Evolutionary conservation across 1,140 invertebrate genomes (phyloP).

Genomic region (Phortica variegata): DNA sequence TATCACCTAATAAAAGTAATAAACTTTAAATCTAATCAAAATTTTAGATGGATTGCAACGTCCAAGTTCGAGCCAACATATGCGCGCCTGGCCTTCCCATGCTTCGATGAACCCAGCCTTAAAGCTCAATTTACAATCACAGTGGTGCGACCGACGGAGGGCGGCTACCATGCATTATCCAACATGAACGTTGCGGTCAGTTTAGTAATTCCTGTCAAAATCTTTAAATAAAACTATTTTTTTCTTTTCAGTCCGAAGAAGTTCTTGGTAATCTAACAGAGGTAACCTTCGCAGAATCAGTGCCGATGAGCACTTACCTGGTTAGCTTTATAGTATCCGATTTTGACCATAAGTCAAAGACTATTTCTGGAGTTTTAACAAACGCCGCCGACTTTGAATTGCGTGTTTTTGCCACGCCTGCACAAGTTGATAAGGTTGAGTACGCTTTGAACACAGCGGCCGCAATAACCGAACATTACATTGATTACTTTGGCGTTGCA

Average conservation of each 20-base stretch:
- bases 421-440: slow-evolving; percentile 72
- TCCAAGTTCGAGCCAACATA: slow-evolving; percentile 94
- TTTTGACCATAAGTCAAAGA: slow-evolving; percentile 66
- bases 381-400: slow-evolving; percentile 64
- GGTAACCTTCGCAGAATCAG: slow-evolving; percentile 73
- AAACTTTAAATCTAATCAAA: slow-evolving; percentile 1
- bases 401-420: slow-evolving; percentile 72
- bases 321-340: slow-evolving; percentile 90
- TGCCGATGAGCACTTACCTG: slow-evolving; percentile 91
- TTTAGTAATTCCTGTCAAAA: background rate
- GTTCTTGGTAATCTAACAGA: slow-evolving; percentile 36
- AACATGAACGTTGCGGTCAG: slow-evolving; percentile 68
- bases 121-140: slow-evolving; percentile 85
- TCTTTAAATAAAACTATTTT: background rate
- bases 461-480: slow-evolving; percentile 81
- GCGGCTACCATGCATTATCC: slow-evolving; percentile 72
- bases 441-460: slow-evolving; percentile 79
- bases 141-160: slow-evolving; percentile 66
- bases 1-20: background rate
- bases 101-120: slow-evolving; percentile 93
- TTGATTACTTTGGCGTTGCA: slow-evolving; percentile 79
- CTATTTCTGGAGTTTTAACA: slow-evolving; percentile 59
- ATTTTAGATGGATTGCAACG: slow-evolving; percentile 71
- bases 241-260: slow-evolving; percentile 22
- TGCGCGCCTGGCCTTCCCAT: slow-evolving; percentile 88